A percentile compares a stretch with the other conserved stretches of the same genome.
Conservation (phyloP, 53 echinoderm and acorn worm species). For the Pentamera pediparva region DNA sequence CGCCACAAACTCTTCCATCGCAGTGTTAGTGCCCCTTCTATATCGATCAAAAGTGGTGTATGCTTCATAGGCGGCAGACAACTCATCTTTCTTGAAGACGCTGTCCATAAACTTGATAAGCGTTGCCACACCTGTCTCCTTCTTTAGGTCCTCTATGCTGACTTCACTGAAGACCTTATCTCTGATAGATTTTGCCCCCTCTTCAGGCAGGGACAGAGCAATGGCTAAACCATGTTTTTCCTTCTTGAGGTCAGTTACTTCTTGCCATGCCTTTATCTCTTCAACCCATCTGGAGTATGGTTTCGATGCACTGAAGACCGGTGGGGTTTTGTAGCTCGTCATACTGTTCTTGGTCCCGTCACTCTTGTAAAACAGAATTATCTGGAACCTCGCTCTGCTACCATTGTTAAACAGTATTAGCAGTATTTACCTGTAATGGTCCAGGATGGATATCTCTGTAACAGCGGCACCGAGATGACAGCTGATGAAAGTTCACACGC, state of each 20-base stretch:
- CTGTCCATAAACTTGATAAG: neutral
- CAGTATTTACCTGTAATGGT: too few species aligned
- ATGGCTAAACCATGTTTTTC: neutral
- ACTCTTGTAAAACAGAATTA: neutral
- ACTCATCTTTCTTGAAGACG: constrained; percentile 16
- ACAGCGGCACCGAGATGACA: too few species aligned
- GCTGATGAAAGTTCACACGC: too few species aligned
- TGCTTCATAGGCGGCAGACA: neutral
- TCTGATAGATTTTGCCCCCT: neutral
- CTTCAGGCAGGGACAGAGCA: neutral
- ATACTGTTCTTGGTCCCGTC: too few species aligned
- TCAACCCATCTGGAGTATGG: neutral
- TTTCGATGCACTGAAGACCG: neutral
- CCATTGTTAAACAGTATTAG: too few species aligned
- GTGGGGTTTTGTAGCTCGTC: neutral
- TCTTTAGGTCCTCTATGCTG: neutral
- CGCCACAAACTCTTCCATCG: constrained; percentile 2
- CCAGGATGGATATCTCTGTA: too few species aligned
- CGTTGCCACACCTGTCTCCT: neutral
- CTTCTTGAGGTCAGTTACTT: neutral
- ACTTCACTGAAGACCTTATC: constrained; percentile 1
- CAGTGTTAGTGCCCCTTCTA: neutral
- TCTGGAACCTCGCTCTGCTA: constrained; percentile 3
- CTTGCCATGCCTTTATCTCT: constrained; percentile 2
- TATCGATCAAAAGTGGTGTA: constrained; percentile 8